Conservation (phyloP, 2,888 invertebrate species). For the Coleophora deauratella region DNA sequence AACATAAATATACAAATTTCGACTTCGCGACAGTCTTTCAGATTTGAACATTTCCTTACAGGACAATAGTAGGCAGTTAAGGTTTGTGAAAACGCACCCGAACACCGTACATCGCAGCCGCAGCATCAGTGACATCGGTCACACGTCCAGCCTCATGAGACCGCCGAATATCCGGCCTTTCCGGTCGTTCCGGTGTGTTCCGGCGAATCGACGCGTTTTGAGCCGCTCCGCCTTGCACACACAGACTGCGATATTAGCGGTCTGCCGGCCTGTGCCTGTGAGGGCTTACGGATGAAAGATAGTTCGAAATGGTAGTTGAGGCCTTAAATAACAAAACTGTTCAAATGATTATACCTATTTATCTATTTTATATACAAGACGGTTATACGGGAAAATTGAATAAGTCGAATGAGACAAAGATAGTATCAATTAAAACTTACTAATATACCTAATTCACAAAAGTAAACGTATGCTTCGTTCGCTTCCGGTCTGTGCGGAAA, state of each 20-base stretch:
- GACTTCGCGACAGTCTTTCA: no score
- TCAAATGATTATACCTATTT: not conserved
- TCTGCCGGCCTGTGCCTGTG: conserved; percentile 16
- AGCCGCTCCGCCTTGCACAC: conserved; percentile 19
- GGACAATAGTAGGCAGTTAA: no score
- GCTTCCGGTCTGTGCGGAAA: no score
- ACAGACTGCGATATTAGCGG: conserved; percentile 24
- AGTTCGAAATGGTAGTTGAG: not conserved
- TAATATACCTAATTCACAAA: no score
- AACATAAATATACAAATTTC: no score
- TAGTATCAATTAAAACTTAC: no score
- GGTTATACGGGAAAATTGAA: no score
- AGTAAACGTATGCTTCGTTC: no score
- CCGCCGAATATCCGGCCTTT: conserved; percentile 19
- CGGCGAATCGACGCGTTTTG: conserved; percentile 13
- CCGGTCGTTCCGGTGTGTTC: conserved; percentile 24
- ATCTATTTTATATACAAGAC: no score
- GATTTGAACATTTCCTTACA: no score
- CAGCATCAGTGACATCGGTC: conserved; percentile 36
- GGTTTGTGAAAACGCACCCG: no score
- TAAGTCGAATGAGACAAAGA: no score
- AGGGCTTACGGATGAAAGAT: conserved; percentile 2
- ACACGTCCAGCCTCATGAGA: conserved; percentile 26
- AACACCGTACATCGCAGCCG: conserved; percentile 10
- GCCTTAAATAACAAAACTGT: not conserved